These are phyloP conservation scores for Sinhomidia bicolor DNA, from an alignment of 2,888 invertebrate species.

Conservation along the genomic window DNA sequence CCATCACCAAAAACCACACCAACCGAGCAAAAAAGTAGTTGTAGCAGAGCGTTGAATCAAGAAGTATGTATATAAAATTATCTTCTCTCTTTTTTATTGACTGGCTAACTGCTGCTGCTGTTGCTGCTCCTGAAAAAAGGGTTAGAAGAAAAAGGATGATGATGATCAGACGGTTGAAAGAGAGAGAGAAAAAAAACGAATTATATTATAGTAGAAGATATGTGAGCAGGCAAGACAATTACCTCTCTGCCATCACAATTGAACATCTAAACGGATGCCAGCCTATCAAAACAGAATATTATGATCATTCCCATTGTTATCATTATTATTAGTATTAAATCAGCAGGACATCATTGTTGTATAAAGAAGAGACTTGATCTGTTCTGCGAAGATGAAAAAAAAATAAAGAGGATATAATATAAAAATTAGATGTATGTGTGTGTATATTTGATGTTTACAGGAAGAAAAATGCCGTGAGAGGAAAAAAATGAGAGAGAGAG, in stretches of 20 bases:
- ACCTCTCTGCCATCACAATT: conserved; percentile 67
- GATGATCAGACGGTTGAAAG: conserved; percentile 28
- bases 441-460: no score
- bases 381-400: conserved; percentile 43
- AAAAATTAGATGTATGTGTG: not conserved
- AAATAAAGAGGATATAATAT: not conserved
- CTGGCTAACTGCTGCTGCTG: not conserved
- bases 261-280: conserved; percentile 68
- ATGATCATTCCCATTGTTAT: conserved; percentile 72
- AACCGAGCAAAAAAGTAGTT: not conserved
- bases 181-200: not conserved
- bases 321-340: conserved; percentile 74
- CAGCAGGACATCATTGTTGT: conserved; percentile 66
- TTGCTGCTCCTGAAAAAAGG: conserved; percentile 31
- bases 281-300: conserved; percentile 71
- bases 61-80: not conserved
- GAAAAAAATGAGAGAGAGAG: not conserved
- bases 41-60: not conserved
- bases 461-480: conserved; percentile 45
- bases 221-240: conserved; percentile 69
- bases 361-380: not conserved
- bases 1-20: conserved; percentile 29
- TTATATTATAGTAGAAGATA: conserved; percentile 42
- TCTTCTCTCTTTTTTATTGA: not conserved
- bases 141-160: no score